Conservation (phyloP, 2,888 invertebrate species). For the Sipunculus nudus region DNA sequence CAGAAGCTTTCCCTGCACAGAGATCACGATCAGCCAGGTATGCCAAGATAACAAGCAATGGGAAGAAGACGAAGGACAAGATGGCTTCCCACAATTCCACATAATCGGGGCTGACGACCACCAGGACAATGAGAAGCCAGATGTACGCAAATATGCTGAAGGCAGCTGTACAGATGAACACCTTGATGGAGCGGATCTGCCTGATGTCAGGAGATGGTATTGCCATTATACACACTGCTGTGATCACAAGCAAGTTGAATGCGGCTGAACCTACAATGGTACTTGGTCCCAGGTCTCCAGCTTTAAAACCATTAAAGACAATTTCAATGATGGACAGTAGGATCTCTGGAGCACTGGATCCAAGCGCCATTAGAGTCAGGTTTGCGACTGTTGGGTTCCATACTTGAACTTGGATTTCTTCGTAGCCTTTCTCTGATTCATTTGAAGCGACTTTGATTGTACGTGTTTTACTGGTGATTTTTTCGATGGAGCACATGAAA, state of each 20-base stretch:
- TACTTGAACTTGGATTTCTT: slow-evolving; percentile 69
- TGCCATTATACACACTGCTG: slow-evolving; percentile 70
- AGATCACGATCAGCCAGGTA: slow-evolving; percentile 70
- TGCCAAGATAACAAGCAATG: slow-evolving; percentile 70
- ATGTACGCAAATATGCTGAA: slow-evolving; percentile 71
- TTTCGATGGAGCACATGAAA: slow-evolving; percentile 72
- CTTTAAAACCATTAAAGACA: slow-evolving; percentile 62
- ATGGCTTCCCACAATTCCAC: slow-evolving; percentile 72
- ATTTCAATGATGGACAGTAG: slow-evolving; percentile 70
- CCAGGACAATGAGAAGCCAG: slow-evolving; percentile 71
- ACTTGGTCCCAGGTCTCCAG: slow-evolving; percentile 71
- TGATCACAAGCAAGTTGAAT: slow-evolving; percentile 71
- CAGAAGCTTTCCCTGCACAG: slow-evolving; percentile 21
- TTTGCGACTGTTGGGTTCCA: slow-evolving; percentile 74
- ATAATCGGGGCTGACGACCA: slow-evolving; percentile 64
- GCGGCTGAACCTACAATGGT: slow-evolving; percentile 73
- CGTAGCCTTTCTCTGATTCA: slow-evolving; percentile 43
- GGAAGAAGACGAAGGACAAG: slow-evolving; percentile 71
- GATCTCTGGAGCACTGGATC: slow-evolving; percentile 72
- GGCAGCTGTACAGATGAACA: slow-evolving; percentile 65
- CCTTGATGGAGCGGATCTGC: slow-evolving; percentile 67
- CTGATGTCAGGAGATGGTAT: slow-evolving; percentile 67
- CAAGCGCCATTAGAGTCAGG: slow-evolving; percentile 71
- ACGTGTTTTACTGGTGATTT: slow-evolving; percentile 70
- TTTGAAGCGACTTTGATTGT: slow-evolving; percentile 61